Evolutionary conservation across 2,797 vertebrate genomes (phyloP).

Genomic region (Sebastes kiyomatsui): DNA sequence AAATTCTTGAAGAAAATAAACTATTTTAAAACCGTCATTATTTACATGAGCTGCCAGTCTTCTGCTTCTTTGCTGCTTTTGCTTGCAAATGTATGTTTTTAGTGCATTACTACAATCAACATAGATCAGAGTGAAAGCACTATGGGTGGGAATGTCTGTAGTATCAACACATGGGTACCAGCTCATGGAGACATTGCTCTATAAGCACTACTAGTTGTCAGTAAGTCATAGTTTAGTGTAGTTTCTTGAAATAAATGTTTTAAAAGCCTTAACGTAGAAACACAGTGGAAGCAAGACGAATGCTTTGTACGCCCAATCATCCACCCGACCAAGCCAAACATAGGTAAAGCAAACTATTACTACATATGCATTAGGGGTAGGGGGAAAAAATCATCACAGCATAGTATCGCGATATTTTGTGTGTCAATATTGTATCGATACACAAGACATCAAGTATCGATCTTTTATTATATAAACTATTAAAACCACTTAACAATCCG

Average conservation of each 20-base stretch:
- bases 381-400: rapidly evolving
- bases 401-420: too few species aligned
- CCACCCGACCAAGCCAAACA: neutral
- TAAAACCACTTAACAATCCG: too few species aligned
- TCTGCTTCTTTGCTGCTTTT: neutral
- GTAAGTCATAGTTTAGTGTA: neutral
- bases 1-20: neutral
- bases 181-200: neutral
- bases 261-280: neutral
- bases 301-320: neutral
- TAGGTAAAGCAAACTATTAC: neutral
- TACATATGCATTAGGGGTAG: neutral
- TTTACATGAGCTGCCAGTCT: neutral
- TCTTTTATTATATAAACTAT: too few species aligned
- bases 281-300: neutral
- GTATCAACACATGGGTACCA: rapidly evolving
- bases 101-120: neutral
- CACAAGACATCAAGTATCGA: too few species aligned
- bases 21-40: neutral
- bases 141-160: neutral
- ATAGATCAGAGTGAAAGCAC: neutral
- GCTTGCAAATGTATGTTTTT: neutral
- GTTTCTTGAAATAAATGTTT: neutral
- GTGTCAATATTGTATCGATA: too few species aligned
- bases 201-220: neutral